Evolutionary conservation across 2,797 vertebrate genomes (phyloP).

Genomic region (Urosaurus nigricauda): DNA sequence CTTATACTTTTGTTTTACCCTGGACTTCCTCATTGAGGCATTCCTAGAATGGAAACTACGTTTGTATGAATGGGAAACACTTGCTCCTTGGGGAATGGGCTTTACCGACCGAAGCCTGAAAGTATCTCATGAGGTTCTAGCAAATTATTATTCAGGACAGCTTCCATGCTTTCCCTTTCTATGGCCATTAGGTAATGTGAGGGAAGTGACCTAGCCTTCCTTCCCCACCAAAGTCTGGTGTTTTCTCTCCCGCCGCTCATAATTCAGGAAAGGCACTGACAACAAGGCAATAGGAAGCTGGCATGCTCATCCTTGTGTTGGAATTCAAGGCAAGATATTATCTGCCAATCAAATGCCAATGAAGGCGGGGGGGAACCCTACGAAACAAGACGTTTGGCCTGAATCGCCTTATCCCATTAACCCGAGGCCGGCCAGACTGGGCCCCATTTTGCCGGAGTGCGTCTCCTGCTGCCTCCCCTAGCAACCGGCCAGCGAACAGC

Average conservation of each 20-base stretch:
- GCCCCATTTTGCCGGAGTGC: constrained; percentile 80
- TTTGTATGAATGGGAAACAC: constrained; percentile 38
- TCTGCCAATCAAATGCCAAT: constrained; percentile 84
- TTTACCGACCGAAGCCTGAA: constrained; percentile 55
- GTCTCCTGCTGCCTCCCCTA: constrained; percentile 81
- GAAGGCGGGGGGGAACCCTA: constrained; percentile 67
- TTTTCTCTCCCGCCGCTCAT: constrained; percentile 22
- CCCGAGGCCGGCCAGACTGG: constrained; percentile 65
- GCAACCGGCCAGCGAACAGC: constrained; percentile 83
- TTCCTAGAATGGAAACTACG: not conserved
- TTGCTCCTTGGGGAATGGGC: constrained; percentile 8
- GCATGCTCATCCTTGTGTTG: constrained; percentile 35
- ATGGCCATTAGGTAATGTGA: not conserved
- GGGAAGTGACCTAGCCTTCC: constrained; percentile 43
- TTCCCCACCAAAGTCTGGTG: constrained; percentile 40
- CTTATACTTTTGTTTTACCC: not conserved
- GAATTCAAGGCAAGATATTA: constrained; percentile 79
- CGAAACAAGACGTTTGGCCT: constrained; percentile 83
- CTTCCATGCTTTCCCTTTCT: constrained; percentile 58
- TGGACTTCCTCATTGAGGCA: not conserved
- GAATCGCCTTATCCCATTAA: constrained; percentile 81
- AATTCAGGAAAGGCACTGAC: constrained; percentile 25
- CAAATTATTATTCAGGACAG: constrained; percentile 28
- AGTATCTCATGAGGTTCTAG: constrained; percentile 26
- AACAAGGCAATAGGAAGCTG: constrained; percentile 57